These are phyloP conservation scores for Harpalus rufipes DNA, from an alignment of 2,888 invertebrate genomes.

Conservation along the genomic window DNA sequence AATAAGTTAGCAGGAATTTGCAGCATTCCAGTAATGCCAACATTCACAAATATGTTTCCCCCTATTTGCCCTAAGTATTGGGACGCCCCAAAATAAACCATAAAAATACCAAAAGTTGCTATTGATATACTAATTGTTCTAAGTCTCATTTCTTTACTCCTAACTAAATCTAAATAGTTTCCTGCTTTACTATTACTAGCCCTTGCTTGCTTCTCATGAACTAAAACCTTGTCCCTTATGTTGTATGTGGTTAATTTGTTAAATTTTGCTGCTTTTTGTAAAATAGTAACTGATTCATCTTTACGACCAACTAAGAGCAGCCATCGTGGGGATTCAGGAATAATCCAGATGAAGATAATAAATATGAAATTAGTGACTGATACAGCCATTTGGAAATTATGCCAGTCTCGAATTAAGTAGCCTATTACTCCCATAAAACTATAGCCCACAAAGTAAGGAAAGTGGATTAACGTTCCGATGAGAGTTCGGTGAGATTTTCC, in stretches of 20 bases:
- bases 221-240: slow-evolving; percentile 70
- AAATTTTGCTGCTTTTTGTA: slow-evolving; percentile 82
- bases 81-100: slow-evolving; percentile 93
- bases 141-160: slow-evolving; percentile 83
- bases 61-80: slow-evolving; percentile 90
- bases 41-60: slow-evolving; percentile 90
- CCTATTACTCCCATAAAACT: slow-evolving; percentile 79
- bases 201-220: slow-evolving; percentile 58
- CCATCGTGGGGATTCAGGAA: slow-evolving; percentile 91
- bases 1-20: slow-evolving; percentile 80
- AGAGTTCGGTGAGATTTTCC: slow-evolving; percentile 75
- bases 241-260: slow-evolving; percentile 74
- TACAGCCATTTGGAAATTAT: slow-evolving; percentile 79
- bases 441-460: slow-evolving; percentile 81
- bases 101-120: slow-evolving; percentile 91
- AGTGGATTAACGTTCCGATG: slow-evolving; percentile 80
- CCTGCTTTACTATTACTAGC: slow-evolving; percentile 68
- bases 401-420: slow-evolving; percentile 80
- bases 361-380: slow-evolving; percentile 81
- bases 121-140: slow-evolving; percentile 87
- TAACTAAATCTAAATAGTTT: slow-evolving; percentile 82
- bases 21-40: slow-evolving; percentile 87
- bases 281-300: slow-evolving; percentile 81
- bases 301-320: slow-evolving; percentile 83
- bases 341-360: slow-evolving; percentile 82